Conservation (phyloP, 1,140 invertebrate species). For the Chionoecetes opilio region DNA sequence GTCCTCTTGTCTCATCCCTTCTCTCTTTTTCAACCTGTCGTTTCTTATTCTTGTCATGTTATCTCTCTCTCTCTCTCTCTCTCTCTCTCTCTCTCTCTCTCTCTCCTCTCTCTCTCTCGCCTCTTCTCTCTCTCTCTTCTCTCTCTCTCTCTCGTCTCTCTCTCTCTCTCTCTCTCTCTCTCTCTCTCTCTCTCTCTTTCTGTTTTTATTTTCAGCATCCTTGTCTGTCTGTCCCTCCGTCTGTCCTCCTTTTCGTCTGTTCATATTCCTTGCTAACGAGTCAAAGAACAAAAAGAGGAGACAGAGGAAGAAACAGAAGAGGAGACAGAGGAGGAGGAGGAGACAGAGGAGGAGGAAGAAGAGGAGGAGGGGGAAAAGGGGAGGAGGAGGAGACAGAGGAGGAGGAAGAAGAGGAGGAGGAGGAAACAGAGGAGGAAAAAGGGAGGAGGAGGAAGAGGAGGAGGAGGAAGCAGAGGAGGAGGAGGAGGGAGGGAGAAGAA, state of each 20-base stretch:
- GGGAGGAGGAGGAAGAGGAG: neutral
- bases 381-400: too few species aligned
- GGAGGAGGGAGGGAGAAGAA: neutral
- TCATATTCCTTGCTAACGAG: neutral
- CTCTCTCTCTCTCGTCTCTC: slow-evolving; percentile 21
- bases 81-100: slow-evolving; percentile 27
- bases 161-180: neutral
- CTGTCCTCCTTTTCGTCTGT: neutral
- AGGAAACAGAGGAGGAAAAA: too few species aligned
- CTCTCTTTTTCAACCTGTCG: slow-evolving; percentile 22
- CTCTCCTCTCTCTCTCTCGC: slow-evolving; percentile 16
- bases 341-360: too few species aligned
- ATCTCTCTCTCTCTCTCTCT: neutral
- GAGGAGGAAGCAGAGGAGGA: neutral
- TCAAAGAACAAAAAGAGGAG: neutral
- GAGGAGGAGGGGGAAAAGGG: too few species aligned
- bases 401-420: too few species aligned
- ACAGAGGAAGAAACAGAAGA: neutral
- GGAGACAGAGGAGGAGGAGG: too few species aligned
- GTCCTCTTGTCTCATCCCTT: too few species aligned
- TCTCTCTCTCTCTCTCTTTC: neutral
- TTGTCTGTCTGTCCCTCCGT: neutral
- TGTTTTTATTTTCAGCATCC: neutral
- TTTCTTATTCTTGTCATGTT: neutral
- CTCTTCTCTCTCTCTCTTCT: slow-evolving; percentile 2